Evolutionary conservation across 2,113 vertebrate species (phyloP).

Genomic region (Puntigrus tetrazona): DNA sequence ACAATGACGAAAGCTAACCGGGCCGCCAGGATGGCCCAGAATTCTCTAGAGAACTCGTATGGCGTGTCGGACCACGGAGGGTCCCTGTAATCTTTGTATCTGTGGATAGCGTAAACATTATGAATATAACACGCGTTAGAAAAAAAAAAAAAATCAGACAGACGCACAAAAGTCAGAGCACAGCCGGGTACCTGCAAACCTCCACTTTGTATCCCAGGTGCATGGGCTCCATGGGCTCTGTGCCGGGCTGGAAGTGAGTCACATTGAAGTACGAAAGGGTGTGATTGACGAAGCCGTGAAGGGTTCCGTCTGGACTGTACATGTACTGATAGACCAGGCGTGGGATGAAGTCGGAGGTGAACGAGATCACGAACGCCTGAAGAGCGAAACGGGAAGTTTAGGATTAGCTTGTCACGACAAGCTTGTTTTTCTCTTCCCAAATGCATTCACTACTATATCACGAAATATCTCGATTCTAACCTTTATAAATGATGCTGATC

Average conservation of each 20-base stretch:
- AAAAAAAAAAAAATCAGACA: not conserved
- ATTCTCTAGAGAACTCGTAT: slow-evolving; percentile 93
- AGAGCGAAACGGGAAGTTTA: slow-evolving; percentile 59
- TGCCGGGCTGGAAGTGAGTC: slow-evolving; percentile 87
- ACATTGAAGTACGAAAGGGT: slow-evolving; percentile 94
- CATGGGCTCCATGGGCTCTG: slow-evolving; percentile 78
- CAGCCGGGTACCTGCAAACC: slow-evolving; percentile 85
- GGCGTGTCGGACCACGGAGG: slow-evolving; percentile 86
- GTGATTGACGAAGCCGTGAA: slow-evolving; percentile 95
- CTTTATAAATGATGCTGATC: no score
- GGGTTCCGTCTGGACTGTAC: slow-evolving; percentile 90
- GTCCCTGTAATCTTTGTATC: slow-evolving; percentile 96
- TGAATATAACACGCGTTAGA: not conserved
- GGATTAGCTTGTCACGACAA: no score
- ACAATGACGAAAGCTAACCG: slow-evolving; percentile 91
- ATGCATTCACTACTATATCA: no score
- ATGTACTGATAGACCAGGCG: slow-evolving; percentile 94
- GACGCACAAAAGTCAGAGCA: not conserved
- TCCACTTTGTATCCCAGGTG: slow-evolving; percentile 84
- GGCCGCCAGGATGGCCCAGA: slow-evolving; percentile 93
- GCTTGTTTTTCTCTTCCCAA: no score
- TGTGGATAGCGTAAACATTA: slow-evolving; percentile 60
- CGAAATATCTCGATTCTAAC: no score
- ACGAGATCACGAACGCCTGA: slow-evolving; percentile 97
- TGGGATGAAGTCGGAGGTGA: slow-evolving; percentile 99